Evolutionary conservation across 1,140 invertebrate species (phyloP).

Genomic region (Drosophila burlai): DNA sequence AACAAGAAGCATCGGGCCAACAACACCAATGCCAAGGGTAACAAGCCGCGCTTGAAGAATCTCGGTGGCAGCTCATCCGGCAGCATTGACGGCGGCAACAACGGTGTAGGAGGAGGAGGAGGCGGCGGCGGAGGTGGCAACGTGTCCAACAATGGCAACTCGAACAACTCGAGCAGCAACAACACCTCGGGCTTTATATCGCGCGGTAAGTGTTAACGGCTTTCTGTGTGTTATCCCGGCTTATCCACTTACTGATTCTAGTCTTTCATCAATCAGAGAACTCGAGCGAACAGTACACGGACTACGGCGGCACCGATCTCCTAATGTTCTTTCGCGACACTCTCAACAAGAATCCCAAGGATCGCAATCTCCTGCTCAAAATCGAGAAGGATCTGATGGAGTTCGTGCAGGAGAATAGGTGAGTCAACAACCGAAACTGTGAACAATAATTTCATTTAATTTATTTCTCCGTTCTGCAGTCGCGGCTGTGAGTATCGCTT

Average conservation of each 20-base stretch:
- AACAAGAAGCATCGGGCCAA: conserved; percentile 86
- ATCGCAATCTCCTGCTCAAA: conserved; percentile 92
- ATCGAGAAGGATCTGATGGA: conserved; percentile 95
- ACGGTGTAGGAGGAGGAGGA: conserved; percentile 20
- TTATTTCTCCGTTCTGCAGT: conserved; percentile 56
- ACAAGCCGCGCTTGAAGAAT: conserved; percentile 84
- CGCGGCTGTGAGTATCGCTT: conserved; percentile 91
- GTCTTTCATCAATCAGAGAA: conserved; percentile 88
- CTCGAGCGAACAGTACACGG: conserved; percentile 92
- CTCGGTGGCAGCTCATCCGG: conserved; percentile 70
- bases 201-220: conserved; percentile 70
- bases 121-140: conserved; percentile 17
- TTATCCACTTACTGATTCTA: conserved; percentile 78
- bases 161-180: conserved; percentile 81
- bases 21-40: conserved; percentile 85
- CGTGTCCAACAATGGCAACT: conserved; percentile 42
- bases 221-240: conserved; percentile 19
- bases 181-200: conserved; percentile 84
- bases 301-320: conserved; percentile 93
- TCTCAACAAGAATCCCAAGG: conserved; percentile 95
- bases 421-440: too few relatives aligned
- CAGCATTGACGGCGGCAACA: conserved; percentile 63
- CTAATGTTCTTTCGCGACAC: conserved; percentile 95
- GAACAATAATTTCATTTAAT: background rate
- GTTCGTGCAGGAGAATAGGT: conserved; percentile 92